Evolutionary conservation across 2,888 invertebrate genomes (phyloP).

Genomic region (Homarus gammarus): DNA sequence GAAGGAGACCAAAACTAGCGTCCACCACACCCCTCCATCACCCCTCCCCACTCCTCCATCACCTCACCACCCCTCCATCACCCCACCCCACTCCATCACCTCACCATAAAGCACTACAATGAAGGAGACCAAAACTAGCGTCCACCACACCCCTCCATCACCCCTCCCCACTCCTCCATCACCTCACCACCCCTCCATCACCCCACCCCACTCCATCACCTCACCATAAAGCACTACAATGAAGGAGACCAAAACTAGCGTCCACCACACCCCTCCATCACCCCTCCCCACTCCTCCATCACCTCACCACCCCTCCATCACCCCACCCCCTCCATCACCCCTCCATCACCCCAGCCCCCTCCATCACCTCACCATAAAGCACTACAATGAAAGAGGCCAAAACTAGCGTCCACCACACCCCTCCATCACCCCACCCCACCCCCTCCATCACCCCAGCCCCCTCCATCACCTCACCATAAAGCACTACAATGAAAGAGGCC

Average conservation of each 20-base stretch:
- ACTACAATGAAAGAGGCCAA: too few relatives aligned
- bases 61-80: background rate
- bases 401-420: too few relatives aligned
- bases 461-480: background rate
- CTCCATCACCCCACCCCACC: background rate
- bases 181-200: background rate
- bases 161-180: background rate
- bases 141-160: background rate
- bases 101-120: too few relatives aligned
- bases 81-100: too few relatives aligned
- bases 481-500: too few relatives aligned
- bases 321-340: background rate
- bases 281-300: background rate
- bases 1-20: background rate
- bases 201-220: background rate
- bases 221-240: too few relatives aligned
- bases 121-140: too few relatives aligned
- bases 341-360: too few relatives aligned
- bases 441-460: constrained; percentile 2
- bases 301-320: background rate
- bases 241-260: too few relatives aligned
- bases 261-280: background rate
- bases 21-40: background rate
- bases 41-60: background rate
- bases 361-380: too few relatives aligned